A percentile compares a stretch with the other conserved stretches of the same genome.
Evolutionary conservation across 2,888 invertebrate genomes (phyloP).

Genomic region (Amphimallon solstitiale): DNA sequence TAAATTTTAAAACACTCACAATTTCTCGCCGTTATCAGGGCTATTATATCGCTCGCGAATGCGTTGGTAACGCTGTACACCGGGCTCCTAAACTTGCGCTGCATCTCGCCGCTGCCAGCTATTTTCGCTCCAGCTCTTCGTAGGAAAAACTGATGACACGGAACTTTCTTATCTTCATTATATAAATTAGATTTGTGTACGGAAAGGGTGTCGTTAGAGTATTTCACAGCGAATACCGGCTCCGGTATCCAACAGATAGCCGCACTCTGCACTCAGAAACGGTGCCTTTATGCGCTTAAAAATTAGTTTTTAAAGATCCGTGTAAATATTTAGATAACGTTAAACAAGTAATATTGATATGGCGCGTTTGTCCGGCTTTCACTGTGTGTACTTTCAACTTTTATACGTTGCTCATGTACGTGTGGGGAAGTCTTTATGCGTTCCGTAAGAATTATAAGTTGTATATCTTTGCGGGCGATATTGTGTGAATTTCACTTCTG

Average conservation of each 20-base stretch:
- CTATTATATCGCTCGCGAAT: constrained; percentile 60
- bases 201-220: constrained; percentile 31
- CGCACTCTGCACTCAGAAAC: constrained; percentile 28
- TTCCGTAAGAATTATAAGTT: not conserved
- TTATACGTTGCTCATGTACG: not conserved
- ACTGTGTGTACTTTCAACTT: too few species aligned
- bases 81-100: not conserved
- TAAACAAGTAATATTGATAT: constrained; percentile 16
- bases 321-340: constrained; percentile 36
- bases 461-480: not conserved
- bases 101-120: constrained; percentile 12
- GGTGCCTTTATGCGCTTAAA: constrained; percentile 25
- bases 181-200: constrained; percentile 56
- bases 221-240: constrained; percentile 9
- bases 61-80: constrained; percentile 57
- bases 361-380: constrained; percentile 2
- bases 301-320: constrained; percentile 39
- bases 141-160: constrained; percentile 60
- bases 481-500: constrained; percentile 1
- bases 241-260: constrained; percentile 13
- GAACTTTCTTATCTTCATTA: constrained; percentile 60
- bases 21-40: constrained; percentile 60
- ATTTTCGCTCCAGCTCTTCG: not conserved
- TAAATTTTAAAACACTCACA: constrained; percentile 64
- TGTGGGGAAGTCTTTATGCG: too few species aligned